Percentiles rank a stretch among this genome's conserved stretches.
Conservation (phyloP, 2,113 vertebrate species). For the Castor canadensis region DNA sequence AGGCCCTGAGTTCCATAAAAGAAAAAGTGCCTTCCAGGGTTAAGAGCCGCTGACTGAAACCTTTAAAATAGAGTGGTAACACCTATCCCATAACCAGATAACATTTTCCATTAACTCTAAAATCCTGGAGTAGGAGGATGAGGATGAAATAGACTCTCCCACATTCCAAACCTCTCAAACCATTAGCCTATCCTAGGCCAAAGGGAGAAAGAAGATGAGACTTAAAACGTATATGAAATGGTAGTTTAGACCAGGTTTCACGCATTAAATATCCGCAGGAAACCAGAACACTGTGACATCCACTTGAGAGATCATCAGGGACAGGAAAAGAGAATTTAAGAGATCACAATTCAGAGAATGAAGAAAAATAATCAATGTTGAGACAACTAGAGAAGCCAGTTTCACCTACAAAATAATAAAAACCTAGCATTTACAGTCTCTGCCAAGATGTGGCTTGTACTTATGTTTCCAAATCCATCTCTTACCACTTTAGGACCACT, state of each 20-base stretch:
- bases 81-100: not conserved
- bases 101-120: not conserved
- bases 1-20: no score
- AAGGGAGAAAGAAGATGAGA: not conserved
- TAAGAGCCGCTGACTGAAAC: not conserved
- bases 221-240: not conserved
- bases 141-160: not conserved
- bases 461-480: not conserved
- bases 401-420: not conserved
- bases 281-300: not conserved
- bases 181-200: not conserved
- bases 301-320: not conserved
- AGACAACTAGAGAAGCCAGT: not conserved
- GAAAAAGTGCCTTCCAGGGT: no score
- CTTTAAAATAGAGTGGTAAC: not conserved
- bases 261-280: not conserved
- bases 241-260: not conserved
- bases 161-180: not conserved
- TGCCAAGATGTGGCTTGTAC: not conserved
- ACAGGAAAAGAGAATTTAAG: not conserved
- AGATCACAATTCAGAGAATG: not conserved
- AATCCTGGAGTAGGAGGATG: not conserved
- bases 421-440: not conserved
- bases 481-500: not conserved
- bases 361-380: not conserved